These are phyloP conservation scores for Fragum whitleyi DNA, from an alignment of 2,888 invertebrate genomes.

Conservation along the genomic window DNA sequence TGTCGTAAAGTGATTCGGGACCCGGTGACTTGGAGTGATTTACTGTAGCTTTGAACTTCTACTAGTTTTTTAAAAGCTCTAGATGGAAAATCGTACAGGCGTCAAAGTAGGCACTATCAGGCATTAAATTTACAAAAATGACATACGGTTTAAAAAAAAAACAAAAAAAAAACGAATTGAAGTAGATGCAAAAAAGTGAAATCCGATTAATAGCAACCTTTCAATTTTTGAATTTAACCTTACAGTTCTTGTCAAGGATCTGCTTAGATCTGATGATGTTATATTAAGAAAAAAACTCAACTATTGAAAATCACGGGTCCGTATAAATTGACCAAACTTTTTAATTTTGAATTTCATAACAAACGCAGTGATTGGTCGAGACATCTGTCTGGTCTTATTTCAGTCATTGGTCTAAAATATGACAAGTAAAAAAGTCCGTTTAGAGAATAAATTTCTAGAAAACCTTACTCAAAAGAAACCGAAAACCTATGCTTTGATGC, in stretches of 20 bases:
- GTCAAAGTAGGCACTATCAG: slow-evolving; percentile 81
- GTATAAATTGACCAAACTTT: too few species aligned
- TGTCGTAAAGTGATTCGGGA: slow-evolving; percentile 81
- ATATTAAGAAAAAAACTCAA: background rate
- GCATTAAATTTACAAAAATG: slow-evolving; percentile 78
- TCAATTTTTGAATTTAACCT: background rate
- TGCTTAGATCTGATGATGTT: background rate
- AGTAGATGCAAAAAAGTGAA: slow-evolving; percentile 8
- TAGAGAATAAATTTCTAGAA: too few species aligned
- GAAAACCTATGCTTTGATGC: too few species aligned
- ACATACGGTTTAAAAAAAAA: slow-evolving; percentile 74
- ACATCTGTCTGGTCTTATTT: too few species aligned
- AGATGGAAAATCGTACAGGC: slow-evolving; percentile 82
- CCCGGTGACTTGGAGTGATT: slow-evolving; percentile 83
- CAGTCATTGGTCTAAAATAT: too few species aligned
- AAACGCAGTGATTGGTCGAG: too few species aligned
- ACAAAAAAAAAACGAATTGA: too few species aligned
- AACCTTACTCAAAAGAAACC: too few species aligned
- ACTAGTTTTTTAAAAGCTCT: slow-evolving; percentile 84
- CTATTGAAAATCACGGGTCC: background rate
- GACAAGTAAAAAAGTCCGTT: too few species aligned
- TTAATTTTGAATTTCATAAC: too few species aligned
- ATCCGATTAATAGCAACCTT: background rate
- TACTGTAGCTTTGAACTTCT: slow-evolving; percentile 85
- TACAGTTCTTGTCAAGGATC: background rate